These are phyloP conservation scores for Synaphobranchus kaupii DNA, from an alignment of 2,797 vertebrate species.

Conservation along the genomic window DNA sequence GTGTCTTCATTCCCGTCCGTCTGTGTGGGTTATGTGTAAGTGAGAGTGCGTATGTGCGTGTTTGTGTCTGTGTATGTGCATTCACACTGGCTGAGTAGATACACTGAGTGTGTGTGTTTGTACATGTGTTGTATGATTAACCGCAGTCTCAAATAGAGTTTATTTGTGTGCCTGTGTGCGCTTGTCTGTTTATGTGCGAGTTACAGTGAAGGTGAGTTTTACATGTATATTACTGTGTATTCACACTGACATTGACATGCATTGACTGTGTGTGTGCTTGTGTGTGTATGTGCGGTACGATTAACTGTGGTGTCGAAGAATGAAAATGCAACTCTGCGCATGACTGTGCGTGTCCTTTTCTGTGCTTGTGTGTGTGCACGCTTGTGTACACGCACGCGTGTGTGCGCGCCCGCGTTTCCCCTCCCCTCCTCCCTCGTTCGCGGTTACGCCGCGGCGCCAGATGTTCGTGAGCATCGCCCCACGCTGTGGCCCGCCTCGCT, in stretches of 20 bases:
- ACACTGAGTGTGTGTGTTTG: background rate
- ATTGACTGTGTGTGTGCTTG: background rate
- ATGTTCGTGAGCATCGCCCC: conserved; percentile 87
- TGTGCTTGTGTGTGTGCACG: conserved; percentile 45
- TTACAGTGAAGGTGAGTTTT: background rate
- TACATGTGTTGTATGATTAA: background rate
- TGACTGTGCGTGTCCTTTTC: conserved; percentile 42
- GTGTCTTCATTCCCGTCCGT: background rate
- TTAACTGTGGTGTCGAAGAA: background rate
- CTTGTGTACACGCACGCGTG: conserved; percentile 40
- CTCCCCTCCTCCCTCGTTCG: conserved; percentile 56
- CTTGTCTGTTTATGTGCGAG: too few species aligned
- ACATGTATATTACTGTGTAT: background rate
- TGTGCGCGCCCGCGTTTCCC: conserved; percentile 22
- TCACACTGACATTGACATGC: background rate
- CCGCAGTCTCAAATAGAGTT: background rate
- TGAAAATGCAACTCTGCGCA: background rate
- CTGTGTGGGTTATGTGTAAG: background rate
- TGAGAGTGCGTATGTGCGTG: background rate
- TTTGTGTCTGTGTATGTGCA: too few species aligned
- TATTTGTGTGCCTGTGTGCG: background rate
- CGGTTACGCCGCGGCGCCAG: conserved; percentile 83
- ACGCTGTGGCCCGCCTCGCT: conserved; percentile 81
- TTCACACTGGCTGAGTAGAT: too few species aligned
- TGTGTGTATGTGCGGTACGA: background rate